Evolutionary conservation across 2,797 vertebrate species (phyloP).

Genomic region (Mus spretus): DNA sequence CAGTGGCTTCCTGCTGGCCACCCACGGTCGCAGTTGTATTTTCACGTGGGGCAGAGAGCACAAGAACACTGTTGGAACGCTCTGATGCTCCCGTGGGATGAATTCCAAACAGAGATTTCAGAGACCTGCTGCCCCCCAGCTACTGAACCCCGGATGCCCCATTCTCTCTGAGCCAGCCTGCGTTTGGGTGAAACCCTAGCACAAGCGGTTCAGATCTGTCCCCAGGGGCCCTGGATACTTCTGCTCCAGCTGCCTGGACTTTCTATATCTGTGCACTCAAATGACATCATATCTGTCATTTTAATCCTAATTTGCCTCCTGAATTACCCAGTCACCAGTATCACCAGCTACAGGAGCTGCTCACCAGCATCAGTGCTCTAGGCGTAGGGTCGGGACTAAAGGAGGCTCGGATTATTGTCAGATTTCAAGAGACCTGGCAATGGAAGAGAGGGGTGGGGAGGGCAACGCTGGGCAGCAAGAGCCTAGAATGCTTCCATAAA

Average conservation of each 20-base stretch:
- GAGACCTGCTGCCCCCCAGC: not conserved
- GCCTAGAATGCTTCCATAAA: not conserved
- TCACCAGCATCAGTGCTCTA: constrained; percentile 91
- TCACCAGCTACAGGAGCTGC: constrained; percentile 93
- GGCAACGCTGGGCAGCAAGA: not conserved
- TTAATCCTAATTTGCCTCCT: constrained; percentile 94
- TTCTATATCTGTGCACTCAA: constrained; percentile 95
- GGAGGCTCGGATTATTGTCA: not conserved
- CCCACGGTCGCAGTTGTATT: not conserved
- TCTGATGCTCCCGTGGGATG: constrained; percentile 12
- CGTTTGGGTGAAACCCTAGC: not conserved
- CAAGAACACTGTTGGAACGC: not conserved
- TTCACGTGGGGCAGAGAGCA: not conserved
- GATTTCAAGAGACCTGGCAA: not conserved
- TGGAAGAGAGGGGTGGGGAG: not conserved
- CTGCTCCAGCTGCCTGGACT: constrained; percentile 93
- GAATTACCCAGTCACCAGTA: constrained; percentile 94
- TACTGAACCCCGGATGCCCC: not conserved
- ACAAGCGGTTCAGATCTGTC: constrained; percentile 72
- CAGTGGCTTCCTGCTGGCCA: constrained; percentile 59
- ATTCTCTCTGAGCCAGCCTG: not conserved
- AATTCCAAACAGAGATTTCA: not conserved
- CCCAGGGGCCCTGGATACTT: constrained; percentile 89
- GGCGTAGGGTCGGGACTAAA: constrained; percentile 90
- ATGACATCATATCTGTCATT: constrained; percentile 94